These are phyloP conservation scores for Acanthisitta chloris DNA, from an alignment of 2,113 vertebrate species.

Conservation along the genomic window DNA sequence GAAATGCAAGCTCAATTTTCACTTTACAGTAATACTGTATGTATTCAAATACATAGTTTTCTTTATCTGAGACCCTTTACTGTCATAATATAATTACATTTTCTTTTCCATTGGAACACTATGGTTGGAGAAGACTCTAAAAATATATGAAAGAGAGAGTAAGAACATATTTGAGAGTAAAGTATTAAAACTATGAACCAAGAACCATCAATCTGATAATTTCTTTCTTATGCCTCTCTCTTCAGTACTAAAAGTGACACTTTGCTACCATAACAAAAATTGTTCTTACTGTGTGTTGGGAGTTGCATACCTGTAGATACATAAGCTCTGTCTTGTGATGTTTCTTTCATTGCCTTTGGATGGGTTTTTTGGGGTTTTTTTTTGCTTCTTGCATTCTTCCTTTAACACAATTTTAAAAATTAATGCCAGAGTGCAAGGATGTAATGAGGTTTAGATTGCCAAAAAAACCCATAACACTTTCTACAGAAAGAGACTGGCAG, in stretches of 20 bases:
- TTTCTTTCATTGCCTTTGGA: neutral
- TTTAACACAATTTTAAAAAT: neutral
- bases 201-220: neutral
- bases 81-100: neutral
- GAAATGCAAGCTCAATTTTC: neutral
- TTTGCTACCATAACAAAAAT: neutral
- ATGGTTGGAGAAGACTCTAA: neutral
- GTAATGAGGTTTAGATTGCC: neutral
- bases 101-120: neutral
- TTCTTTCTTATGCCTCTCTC: neutral
- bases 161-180: neutral
- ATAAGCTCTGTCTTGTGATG: neutral
- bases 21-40: neutral
- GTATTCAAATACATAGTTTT: neutral
- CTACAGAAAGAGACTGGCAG: neutral
- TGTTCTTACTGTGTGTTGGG: neutral
- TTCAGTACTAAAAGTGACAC: neutral
- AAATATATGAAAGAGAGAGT: neutral
- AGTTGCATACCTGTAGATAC: neutral
- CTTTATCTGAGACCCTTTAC: neutral
- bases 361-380: rapidly evolving
- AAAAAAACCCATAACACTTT: neutral
- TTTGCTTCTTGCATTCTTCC: neutral
- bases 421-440: neutral
- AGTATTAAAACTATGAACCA: neutral